Evolutionary conservation across 2,113 vertebrate species (phyloP).

Genomic region (Prionailurus bengalensis): DNA sequence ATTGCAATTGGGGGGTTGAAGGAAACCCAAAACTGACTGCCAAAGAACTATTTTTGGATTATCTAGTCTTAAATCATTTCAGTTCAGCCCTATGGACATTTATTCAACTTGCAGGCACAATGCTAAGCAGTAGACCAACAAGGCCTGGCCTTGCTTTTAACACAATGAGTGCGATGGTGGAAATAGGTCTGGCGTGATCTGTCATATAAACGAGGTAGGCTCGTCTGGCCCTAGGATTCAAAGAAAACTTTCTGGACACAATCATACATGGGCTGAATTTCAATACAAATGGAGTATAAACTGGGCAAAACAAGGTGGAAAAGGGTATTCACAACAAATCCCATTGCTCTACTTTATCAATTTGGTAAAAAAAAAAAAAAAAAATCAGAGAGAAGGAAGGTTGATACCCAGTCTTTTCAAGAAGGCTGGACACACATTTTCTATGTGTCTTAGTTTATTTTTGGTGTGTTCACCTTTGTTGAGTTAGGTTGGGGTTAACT

Average conservation of each 20-base stretch:
- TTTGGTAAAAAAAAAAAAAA: not conserved
- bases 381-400: not conserved
- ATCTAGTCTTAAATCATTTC: not conserved
- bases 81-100: not conserved
- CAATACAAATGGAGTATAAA: not conserved
- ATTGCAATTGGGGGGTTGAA: not conserved
- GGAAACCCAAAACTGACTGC: not conserved
- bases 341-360: not conserved
- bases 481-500: not conserved
- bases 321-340: not conserved
- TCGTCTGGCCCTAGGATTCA: not conserved
- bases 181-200: not conserved
- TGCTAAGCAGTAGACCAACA: not conserved
- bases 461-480: not conserved
- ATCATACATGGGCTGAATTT: not conserved
- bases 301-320: not conserved
- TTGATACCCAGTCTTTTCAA: not conserved
- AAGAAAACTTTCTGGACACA: not conserved
- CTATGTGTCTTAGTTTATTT: not conserved
- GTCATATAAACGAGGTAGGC: not conserved
- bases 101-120: not conserved
- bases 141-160: not conserved
- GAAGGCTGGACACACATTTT: not conserved
- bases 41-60: not conserved
- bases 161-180: rapidly evolving